phyloP scores from a whole-genome alignment of 2,797 vertebrate species.

The Kryptopterus vitreolus region DNA sequence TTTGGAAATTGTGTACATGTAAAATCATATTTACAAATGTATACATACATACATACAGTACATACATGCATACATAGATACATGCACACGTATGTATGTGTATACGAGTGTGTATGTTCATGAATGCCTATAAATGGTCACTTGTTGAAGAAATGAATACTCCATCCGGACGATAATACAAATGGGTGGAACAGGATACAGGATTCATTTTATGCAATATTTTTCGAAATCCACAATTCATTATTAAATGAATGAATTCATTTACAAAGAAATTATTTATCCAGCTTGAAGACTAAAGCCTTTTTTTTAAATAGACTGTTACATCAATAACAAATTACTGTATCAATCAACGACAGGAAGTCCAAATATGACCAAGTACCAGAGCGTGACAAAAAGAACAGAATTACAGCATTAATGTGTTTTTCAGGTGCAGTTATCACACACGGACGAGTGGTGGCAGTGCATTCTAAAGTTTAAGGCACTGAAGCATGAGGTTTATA shows the following conservation, averaged over 20 bases:
- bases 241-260: not conserved
- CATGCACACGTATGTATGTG: too few species aligned
- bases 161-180: too few species aligned
- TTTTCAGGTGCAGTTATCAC: constrained; percentile 57
- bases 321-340: not conserved
- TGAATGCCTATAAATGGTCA: too few species aligned
- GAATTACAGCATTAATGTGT: constrained; percentile 11
- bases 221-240: too few species aligned
- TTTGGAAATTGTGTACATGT: not conserved
- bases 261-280: not conserved
- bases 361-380: constrained; percentile 14
- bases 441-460: constrained; percentile 68
- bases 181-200: too few species aligned
- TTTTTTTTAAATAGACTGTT: not conserved
- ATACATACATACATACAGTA: too few species aligned
- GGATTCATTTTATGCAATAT: too few species aligned
- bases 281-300: not conserved
- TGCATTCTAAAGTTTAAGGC: constrained; percentile 54
- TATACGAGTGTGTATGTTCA: too few species aligned
- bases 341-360: constrained; percentile 8
- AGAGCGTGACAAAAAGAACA: not conserved
- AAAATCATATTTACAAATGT: not conserved
- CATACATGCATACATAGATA: too few species aligned
- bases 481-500: constrained; percentile 13
- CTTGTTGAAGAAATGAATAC: too few species aligned